phyloP scores from a whole-genome alignment of 2,888 invertebrate genomes.

The Stenodera caucasica region DNA sequence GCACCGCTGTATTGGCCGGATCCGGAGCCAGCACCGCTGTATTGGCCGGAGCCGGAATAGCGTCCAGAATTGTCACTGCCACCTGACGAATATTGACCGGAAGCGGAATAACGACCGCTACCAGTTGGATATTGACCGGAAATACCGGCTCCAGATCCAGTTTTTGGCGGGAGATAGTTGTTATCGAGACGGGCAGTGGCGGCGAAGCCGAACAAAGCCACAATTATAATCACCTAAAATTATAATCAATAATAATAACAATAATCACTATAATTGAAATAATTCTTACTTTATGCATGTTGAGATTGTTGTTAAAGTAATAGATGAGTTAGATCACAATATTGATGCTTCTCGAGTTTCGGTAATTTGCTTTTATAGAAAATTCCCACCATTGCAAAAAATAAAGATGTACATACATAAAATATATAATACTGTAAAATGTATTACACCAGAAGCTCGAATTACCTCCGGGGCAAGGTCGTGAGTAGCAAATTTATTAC shows the following conservation, averaged over 20 bases:
- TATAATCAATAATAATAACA: constrained; percentile 8
- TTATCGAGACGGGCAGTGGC: constrained; percentile 43
- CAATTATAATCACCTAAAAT: constrained; percentile 35
- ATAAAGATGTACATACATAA: constrained; percentile 25
- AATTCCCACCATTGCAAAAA: constrained; percentile 29
- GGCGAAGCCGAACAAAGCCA: constrained; percentile 41
- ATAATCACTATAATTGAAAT: not conserved
- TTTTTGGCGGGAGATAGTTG: constrained; percentile 37
- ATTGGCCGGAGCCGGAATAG: constrained; percentile 8
- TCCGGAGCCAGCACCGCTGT: constrained; percentile 31
- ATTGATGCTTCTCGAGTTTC: constrained; percentile 33
- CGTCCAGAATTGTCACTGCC: constrained; percentile 14
- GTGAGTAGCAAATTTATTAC: constrained; percentile 24
- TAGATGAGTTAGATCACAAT: constrained; percentile 23
- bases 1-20: constrained; percentile 31
- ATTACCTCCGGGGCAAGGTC: constrained; percentile 44
- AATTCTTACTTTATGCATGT: constrained; percentile 38
- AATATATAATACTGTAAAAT: constrained; percentile 10
- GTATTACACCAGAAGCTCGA: constrained; percentile 36
- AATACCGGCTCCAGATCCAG: constrained; percentile 27
- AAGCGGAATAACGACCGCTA: constrained; percentile 23
- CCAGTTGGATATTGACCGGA: constrained; percentile 25
- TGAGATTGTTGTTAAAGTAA: constrained; percentile 22
- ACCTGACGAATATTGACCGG: constrained; percentile 31
- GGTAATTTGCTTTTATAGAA: constrained; percentile 35